These are phyloP conservation scores for Drosophila prosaltans DNA, from an alignment of 1,140 invertebrate species.

Conservation along the genomic window DNA sequence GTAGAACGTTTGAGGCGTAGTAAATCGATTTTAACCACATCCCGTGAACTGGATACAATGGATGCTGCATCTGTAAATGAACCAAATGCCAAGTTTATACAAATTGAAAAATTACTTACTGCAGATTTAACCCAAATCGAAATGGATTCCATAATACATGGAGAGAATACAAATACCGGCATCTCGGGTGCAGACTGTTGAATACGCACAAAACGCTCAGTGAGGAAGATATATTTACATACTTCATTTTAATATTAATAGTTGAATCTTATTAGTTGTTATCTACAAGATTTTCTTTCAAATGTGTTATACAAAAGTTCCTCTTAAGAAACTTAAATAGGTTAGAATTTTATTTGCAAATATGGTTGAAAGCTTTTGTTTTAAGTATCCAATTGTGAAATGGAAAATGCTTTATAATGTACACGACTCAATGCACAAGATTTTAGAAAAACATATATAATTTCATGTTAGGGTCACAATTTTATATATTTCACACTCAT, in stretches of 20 bases:
- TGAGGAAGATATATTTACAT: slow-evolving; percentile 15
- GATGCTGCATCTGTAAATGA: slow-evolving; percentile 67
- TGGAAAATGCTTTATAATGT: slow-evolving; percentile 17
- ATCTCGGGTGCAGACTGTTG: slow-evolving; percentile 66
- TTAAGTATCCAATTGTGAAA: slow-evolving; percentile 24
- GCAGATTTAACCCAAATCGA: slow-evolving; percentile 69
- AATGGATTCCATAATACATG: slow-evolving; percentile 76
- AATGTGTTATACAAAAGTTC: slow-evolving; percentile 64
- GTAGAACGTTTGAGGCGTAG: slow-evolving; percentile 62
- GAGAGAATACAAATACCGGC: slow-evolving; percentile 62
- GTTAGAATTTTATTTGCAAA: slow-evolving; percentile 28
- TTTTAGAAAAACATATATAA: not conserved
- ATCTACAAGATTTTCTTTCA: slow-evolving; percentile 27
- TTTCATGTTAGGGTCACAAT: not conserved
- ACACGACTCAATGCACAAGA: slow-evolving; percentile 11
- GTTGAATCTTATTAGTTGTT: slow-evolving; percentile 20
- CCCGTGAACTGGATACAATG: slow-evolving; percentile 42
- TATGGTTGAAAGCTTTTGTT: slow-evolving; percentile 69
- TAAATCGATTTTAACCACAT: slow-evolving; percentile 43
- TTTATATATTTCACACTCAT: slow-evolving; percentile 7
- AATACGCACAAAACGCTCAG: slow-evolving; percentile 40
- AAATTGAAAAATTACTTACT: slow-evolving; percentile 69
- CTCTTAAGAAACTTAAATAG: slow-evolving; percentile 63
- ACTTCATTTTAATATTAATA: slow-evolving; percentile 13
- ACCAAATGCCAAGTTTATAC: slow-evolving; percentile 69